These are phyloP conservation scores for Sinohyriopsis cumingii DNA, from an alignment of 2,888 invertebrate genomes.

Conservation along the genomic window DNA sequence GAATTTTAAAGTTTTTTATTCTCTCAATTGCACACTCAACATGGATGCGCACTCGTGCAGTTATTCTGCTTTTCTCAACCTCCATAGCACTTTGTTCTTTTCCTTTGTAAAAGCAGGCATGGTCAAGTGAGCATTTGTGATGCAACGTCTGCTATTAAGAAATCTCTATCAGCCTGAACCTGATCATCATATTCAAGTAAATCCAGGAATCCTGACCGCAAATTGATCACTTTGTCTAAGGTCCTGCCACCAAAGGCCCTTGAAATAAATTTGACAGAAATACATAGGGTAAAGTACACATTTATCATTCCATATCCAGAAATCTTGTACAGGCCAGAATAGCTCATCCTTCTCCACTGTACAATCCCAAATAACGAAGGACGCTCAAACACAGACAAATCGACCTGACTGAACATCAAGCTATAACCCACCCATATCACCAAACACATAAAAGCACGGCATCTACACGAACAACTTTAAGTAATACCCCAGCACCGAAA, in stretches of 20 bases:
- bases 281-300: too few relatives aligned
- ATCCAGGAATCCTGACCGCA: conserved; percentile 16
- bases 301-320: too few relatives aligned
- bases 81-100: conserved; percentile 14
- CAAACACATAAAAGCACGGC: too few relatives aligned
- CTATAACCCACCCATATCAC: too few relatives aligned
- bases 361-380: too few relatives aligned
- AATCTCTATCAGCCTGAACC: conserved; percentile 25
- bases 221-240: too few relatives aligned
- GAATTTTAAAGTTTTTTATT: conserved; percentile 14
- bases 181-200: conserved; percentile 15
- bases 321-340: too few relatives aligned
- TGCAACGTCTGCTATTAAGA: conserved; percentile 19
- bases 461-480: too few relatives aligned
- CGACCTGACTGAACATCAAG: too few relatives aligned
- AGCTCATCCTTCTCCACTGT: too few relatives aligned
- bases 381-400: too few relatives aligned
- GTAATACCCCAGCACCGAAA: too few relatives aligned
- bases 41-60: conserved; percentile 17
- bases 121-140: conserved; percentile 3
- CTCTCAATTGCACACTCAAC: conserved; percentile 21
- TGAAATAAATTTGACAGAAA: conserved; percentile 18
- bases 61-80: conserved; percentile 13
- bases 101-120: conserved; percentile 26
- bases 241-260: conserved; percentile 25